Percentiles rank a stretch among this genome's conserved stretches.
Conservation (phyloP, 2,888 invertebrate genomes). For the Odontothrips loti region DNA sequence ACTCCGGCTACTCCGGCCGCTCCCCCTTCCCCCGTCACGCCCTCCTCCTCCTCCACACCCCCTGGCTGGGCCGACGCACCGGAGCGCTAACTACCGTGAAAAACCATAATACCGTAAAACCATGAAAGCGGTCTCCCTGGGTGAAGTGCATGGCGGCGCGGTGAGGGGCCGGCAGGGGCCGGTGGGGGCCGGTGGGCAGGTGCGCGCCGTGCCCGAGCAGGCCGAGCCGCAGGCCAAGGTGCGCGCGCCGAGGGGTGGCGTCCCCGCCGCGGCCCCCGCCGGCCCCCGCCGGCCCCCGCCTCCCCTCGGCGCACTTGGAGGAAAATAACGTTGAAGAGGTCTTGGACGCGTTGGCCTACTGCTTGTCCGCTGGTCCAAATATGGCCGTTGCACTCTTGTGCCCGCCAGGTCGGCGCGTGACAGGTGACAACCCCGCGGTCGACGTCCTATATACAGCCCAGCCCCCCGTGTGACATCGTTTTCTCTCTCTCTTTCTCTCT, state of each 20-base stretch:
- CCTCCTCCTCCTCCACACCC: too few species aligned
- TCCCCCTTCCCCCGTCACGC: too few species aligned
- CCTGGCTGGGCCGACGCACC: neutral
- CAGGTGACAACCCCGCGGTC: too few species aligned
- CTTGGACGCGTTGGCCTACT: too few species aligned
- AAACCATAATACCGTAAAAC: conserved; percentile 25
- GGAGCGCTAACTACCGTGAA: conserved; percentile 7
- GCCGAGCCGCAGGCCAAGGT: neutral
- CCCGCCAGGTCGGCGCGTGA: too few species aligned
- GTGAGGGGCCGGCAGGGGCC: neutral
- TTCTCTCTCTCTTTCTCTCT: neutral
- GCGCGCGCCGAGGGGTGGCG: neutral
- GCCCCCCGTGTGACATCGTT: neutral
- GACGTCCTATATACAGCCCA: too few species aligned
- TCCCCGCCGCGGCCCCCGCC: neutral
- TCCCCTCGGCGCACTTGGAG: neutral
- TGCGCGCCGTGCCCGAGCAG: neutral
- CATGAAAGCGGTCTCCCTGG: conserved; percentile 6
- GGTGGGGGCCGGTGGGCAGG: neutral
- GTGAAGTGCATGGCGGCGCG: neutral
- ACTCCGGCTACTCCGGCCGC: too few species aligned
- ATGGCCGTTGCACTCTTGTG: too few species aligned
- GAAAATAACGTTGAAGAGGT: too few species aligned
- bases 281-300: neutral
- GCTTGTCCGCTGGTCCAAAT: too few species aligned